Evolutionary conservation across 1,140 invertebrate species (phyloP).

Genomic region (Ceratina japonica): DNA sequence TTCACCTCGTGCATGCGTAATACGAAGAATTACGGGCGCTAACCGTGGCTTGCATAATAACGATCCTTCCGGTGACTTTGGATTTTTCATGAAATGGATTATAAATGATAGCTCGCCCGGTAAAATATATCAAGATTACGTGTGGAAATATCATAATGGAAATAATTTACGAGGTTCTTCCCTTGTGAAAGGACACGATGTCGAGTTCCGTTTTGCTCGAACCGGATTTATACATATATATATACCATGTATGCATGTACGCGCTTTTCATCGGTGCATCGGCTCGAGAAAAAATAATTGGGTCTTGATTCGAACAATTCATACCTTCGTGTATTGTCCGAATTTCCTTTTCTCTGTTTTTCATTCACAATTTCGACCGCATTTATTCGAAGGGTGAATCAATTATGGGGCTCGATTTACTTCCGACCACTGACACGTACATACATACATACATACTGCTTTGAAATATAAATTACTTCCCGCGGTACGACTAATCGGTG

Average conservation of each 20-base stretch:
- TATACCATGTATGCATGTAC: neutral
- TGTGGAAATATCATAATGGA: neutral
- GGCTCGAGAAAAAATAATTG: neutral
- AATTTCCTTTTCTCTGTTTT: neutral
- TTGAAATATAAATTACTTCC: slow-evolving; percentile 1
- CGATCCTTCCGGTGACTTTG: slow-evolving; percentile 25
- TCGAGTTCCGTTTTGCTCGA: neutral
- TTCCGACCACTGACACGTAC: neutral
- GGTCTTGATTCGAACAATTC: neutral
- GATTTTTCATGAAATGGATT: slow-evolving; percentile 35
- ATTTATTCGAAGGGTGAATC: neutral
- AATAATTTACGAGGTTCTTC: slow-evolving; percentile 25
- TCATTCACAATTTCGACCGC: neutral
- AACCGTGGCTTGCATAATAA: slow-evolving; percentile 49
- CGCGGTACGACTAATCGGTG: neutral
- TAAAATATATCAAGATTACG: slow-evolving; percentile 35
- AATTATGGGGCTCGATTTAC: neutral
- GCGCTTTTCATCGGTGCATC: neutral
- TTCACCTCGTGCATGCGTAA: slow-evolving; percentile 53
- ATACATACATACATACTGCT: neutral
- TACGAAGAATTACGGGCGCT: slow-evolving; percentile 58
- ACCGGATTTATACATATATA: neutral
- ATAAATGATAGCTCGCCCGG: slow-evolving; percentile 33
- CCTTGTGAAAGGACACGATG: neutral
- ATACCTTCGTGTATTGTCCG: neutral